These are phyloP conservation scores for Microcebus ravelobensis DNA, from an alignment of 2,113 vertebrate genomes.

Conservation along the genomic window DNA sequence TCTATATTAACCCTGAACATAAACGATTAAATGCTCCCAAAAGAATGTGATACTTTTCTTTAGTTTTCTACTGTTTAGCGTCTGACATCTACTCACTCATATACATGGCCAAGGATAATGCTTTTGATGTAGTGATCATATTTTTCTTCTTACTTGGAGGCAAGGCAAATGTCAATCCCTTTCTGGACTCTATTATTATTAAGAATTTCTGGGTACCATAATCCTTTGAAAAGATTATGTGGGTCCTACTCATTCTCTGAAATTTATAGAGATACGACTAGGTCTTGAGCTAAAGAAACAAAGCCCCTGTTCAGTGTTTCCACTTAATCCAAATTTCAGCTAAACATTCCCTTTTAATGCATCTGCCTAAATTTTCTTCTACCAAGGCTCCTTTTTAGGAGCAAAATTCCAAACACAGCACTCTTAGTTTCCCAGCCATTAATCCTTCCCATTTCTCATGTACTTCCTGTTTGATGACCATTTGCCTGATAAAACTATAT, in stretches of 20 bases:
- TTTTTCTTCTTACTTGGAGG: not conserved
- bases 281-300: not conserved
- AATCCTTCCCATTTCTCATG: constrained; percentile 20
- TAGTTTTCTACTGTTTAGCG: not conserved
- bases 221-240: not conserved
- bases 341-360: not conserved
- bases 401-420: not conserved
- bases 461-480: not conserved
- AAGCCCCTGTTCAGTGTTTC: not conserved
- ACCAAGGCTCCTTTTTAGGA: not conserved
- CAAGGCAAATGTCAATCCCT: not conserved
- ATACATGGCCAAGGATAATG: not conserved
- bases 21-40: too few relatives aligned
- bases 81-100: not conserved
- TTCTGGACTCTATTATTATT: not conserved
- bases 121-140: not conserved
- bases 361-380: not conserved
- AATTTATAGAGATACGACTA: not conserved
- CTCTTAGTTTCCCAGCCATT: not conserved
- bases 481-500: not conserved
- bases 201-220: not conserved
- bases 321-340: not conserved
- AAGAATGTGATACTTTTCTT: not conserved
- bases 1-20: too few relatives aligned
- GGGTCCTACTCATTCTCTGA: not conserved